phyloP scores from a whole-genome alignment of 2,113 vertebrate genomes.

The Mesembrinibis cayennensis region DNA sequence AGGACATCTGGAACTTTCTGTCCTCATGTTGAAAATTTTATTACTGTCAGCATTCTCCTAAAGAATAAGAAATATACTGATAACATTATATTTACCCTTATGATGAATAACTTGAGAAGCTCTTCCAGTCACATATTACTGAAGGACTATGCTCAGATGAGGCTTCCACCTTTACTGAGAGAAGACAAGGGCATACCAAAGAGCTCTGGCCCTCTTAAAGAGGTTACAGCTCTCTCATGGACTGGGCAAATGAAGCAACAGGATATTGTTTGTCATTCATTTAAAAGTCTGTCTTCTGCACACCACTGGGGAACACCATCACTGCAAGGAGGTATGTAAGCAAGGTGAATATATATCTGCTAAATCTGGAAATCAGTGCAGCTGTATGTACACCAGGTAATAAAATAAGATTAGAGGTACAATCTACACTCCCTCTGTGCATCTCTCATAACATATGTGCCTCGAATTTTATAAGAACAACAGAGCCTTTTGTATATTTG shows the following conservation, averaged over 20 bases:
- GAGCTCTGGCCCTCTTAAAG: background rate
- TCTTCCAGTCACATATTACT: background rate
- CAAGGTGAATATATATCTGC: background rate
- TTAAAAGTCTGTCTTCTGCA: background rate
- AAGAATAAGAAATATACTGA: background rate
- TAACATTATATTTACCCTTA: background rate
- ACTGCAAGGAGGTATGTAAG: background rate
- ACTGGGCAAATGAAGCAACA: background rate
- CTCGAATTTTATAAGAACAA: background rate
- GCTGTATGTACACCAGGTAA: background rate
- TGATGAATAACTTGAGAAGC: background rate
- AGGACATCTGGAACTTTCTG: background rate
- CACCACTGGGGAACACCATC: background rate
- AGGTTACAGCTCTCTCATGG: background rate
- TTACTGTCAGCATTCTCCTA: background rate
- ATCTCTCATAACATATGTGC: background rate
- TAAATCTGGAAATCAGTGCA: background rate
- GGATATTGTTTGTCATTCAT: background rate
- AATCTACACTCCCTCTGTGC: background rate
- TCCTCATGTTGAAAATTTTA: background rate
- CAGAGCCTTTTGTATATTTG: rapidly evolving
- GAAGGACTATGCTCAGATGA: background rate
- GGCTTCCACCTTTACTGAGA: background rate
- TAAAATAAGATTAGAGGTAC: background rate
- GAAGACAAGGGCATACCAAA: background rate